Evolutionary conservation across 2,797 vertebrate species (phyloP).

Genomic region (Alfaro cultratus): DNA sequence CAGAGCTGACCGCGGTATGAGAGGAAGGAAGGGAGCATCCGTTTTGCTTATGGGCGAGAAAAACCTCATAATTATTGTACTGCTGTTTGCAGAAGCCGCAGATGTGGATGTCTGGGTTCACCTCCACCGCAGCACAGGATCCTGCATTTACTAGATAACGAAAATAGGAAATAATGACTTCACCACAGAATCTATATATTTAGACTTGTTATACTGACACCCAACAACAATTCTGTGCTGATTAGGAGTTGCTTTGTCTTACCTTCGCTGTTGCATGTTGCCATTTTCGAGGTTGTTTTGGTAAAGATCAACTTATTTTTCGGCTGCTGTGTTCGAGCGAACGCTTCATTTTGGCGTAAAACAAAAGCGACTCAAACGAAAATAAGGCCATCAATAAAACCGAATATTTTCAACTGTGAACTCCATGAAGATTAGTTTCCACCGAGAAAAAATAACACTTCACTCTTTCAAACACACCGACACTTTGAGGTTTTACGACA

Average conservation of each 20-base stretch:
- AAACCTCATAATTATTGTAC: slow-evolving; percentile 93
- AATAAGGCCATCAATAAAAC: background rate
- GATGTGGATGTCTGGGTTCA: slow-evolving; percentile 95
- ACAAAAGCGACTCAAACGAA: background rate
- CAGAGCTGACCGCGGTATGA: slow-evolving; percentile 64
- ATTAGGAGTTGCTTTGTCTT: slow-evolving; percentile 20
- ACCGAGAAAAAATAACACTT: slow-evolving; percentile 5
- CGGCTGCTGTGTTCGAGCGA: slow-evolving; percentile 5
- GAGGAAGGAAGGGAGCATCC: slow-evolving; percentile 86
- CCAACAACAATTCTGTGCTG: background rate
- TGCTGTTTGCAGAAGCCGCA: slow-evolving; percentile 97
- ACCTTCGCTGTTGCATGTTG: slow-evolving; percentile 79
- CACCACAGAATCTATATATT: background rate
- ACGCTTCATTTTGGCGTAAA: slow-evolving; percentile 3
- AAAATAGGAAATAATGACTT: background rate
- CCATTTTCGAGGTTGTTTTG: slow-evolving; percentile 69
- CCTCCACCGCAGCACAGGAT: slow-evolving; percentile 86
- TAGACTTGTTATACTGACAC: too few relatives aligned
- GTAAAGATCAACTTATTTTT: slow-evolving; percentile 50
- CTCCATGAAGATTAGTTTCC: background rate
- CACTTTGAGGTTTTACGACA: slow-evolving; percentile 66
- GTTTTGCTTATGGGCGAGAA: slow-evolving; percentile 93
- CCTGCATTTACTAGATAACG: slow-evolving; percentile 68
- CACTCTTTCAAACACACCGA: slow-evolving; percentile 30
- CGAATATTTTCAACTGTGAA: background rate